Evolutionary conservation across 2,113 vertebrate species (phyloP).

Genomic region (Oxyura jamaicensis): DNA sequence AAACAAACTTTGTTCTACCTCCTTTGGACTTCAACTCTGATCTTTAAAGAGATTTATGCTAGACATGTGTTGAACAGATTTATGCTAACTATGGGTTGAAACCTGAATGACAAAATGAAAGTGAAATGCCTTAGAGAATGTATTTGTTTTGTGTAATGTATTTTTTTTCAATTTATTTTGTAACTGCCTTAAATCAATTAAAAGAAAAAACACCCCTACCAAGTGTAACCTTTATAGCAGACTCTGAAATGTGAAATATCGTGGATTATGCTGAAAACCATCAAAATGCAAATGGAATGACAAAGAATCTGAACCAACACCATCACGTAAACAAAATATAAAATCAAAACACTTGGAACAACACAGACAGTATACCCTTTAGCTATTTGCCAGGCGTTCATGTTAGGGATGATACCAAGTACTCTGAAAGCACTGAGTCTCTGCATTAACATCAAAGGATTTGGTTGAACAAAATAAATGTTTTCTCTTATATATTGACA

Average conservation of each 20-base stretch:
- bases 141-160: neutral
- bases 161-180: neutral
- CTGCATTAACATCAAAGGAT: neutral
- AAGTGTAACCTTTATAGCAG: neutral
- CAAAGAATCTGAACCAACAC: neutral
- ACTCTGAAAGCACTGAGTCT: neutral
- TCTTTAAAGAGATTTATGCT: neutral
- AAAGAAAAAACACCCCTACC: neutral
- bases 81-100: neutral
- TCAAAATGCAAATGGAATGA: slow-evolving; percentile 28
- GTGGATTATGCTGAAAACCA: neutral
- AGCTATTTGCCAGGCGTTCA: neutral
- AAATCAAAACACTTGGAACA: neutral
- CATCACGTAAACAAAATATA: neutral
- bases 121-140: neutral
- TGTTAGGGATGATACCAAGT: neutral
- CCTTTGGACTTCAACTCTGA: neutral
- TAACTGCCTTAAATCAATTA: neutral
- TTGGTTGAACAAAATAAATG: neutral
- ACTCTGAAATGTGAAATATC: neutral
- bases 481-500: neutral
- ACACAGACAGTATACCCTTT: neutral
- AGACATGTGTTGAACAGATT: neutral
- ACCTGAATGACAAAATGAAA: neutral
- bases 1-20: neutral